A percentile compares a stretch with the other conserved stretches of the same genome.
These are phyloP conservation scores for Mesorhabditis spiculigera DNA, from an alignment of 2,888 invertebrate species.

Conservation along the genomic window DNA sequence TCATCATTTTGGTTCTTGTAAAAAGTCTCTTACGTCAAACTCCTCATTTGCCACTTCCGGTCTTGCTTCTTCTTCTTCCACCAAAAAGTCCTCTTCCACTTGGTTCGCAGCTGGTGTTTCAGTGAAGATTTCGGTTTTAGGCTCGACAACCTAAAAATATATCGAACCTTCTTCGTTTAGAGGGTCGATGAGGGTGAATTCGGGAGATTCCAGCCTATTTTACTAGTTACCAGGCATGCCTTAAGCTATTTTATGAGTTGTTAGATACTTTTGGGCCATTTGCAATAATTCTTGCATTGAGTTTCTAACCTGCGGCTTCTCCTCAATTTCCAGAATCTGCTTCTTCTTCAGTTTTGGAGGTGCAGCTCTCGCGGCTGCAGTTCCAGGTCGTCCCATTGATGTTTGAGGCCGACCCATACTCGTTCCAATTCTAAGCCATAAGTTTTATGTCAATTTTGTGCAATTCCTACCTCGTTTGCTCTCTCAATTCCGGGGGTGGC, in stretches of 20 bases:
- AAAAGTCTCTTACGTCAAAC: neutral
- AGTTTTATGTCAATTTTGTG: neutral
- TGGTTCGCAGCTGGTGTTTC: constrained; percentile 7
- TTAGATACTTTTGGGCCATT: neutral
- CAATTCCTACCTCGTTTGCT: constrained; percentile 9
- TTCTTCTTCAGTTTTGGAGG: constrained; percentile 58
- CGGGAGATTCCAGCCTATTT: neutral
- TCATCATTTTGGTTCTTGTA: neutral
- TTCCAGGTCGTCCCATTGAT: constrained; percentile 53
- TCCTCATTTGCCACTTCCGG: neutral
- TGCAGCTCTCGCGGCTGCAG: constrained; percentile 53
- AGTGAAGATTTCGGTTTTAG: constrained; percentile 22
- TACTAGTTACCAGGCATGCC: neutral
- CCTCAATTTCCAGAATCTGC: constrained; percentile 30
- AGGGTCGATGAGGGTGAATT: too few species aligned
- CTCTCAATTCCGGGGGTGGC: constrained; percentile 14
- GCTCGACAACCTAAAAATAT: constrained; percentile 16
- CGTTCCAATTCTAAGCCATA: constrained; percentile 12
- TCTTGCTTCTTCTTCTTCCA: constrained; percentile 18
- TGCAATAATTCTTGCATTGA: neutral
- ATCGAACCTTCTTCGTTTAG: neutral
- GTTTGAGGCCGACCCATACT: constrained; percentile 40
- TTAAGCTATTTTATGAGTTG: neutral
- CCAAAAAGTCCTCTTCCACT: constrained; percentile 15
- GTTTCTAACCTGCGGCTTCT: constrained; percentile 13